Evolutionary conservation across 2,797 vertebrate species (phyloP).

Genomic region (Telmatherina bonti): DNA sequence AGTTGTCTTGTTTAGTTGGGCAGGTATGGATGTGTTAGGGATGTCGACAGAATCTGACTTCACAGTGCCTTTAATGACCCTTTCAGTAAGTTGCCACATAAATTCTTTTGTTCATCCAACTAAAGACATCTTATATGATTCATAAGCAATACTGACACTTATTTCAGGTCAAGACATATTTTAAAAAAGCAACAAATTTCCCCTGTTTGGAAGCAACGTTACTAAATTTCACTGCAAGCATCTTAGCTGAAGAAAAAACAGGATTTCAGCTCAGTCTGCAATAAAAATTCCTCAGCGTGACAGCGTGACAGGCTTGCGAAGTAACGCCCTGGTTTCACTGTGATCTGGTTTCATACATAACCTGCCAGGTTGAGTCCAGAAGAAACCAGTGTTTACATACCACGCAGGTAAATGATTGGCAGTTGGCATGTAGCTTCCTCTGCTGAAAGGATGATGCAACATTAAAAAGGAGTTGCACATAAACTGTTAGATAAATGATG

Average conservation of each 20-base stretch:
- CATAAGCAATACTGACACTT: too few species aligned
- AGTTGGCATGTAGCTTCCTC: slow-evolving; percentile 43
- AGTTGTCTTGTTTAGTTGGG: too few species aligned
- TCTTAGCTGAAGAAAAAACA: background rate
- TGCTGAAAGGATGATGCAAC: slow-evolving; percentile 18
- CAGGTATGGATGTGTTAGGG: too few species aligned
- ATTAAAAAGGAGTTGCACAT: background rate
- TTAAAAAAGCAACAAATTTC: too few species aligned
- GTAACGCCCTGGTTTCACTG: slow-evolving; percentile 32
- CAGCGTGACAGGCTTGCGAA: slow-evolving; percentile 28
- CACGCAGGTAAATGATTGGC: slow-evolving; percentile 52
- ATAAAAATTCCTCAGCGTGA: slow-evolving; percentile 28
- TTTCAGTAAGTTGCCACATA: too few species aligned
- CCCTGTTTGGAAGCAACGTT: too few species aligned
- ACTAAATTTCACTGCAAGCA: too few species aligned
- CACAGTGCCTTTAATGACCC: too few species aligned
- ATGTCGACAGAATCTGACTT: too few species aligned
- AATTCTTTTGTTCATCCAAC: too few species aligned
- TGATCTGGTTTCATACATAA: slow-evolving; percentile 34
- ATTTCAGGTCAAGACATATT: too few species aligned
- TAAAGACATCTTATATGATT: too few species aligned
- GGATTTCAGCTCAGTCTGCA: slow-evolving; percentile 10
- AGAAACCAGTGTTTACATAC: slow-evolving; percentile 59
- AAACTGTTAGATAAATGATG: background rate
- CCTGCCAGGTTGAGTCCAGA: slow-evolving; percentile 40